A percentile compares a stretch with the other conserved stretches of the same genome.
Conservation (phyloP, 2,113 vertebrate genomes). For the Macroglossus sobrinus region DNA sequence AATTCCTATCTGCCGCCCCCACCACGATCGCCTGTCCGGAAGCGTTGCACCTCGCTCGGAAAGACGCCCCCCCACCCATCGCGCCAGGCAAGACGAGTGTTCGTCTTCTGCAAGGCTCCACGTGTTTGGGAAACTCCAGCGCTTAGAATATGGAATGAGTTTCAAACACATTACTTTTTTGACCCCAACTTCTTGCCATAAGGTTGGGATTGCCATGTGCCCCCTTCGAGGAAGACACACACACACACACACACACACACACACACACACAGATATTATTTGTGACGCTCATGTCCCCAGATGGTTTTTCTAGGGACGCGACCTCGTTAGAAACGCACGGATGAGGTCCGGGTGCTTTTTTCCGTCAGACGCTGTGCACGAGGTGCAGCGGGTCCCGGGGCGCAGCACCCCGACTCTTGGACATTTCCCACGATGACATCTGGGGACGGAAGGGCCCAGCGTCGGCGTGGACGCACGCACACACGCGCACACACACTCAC, state of each 20-base stretch:
- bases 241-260: too few relatives aligned
- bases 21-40: too few relatives aligned
- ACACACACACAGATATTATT: constrained; percentile 31
- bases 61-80: not conserved
- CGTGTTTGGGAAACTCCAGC: constrained; percentile 59
- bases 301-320: not conserved
- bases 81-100: constrained; percentile 3
- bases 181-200: not conserved
- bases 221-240: constrained; percentile 45
- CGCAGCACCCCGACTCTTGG: not conserved
- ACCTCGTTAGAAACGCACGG: not conserved
- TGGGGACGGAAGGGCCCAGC: not conserved
- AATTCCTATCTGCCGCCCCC: not conserved
- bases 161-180: constrained; percentile 48
- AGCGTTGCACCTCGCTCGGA: not conserved
- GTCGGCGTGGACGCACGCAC: rapidly evolving
- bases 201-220: not conserved
- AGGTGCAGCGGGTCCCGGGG: not conserved
- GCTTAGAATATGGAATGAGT: constrained; percentile 34
- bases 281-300: not conserved
- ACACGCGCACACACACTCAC: rapidly evolving
- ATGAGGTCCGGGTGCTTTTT: not conserved
- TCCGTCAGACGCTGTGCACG: not conserved
- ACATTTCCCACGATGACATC: not conserved
- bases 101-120: constrained; percentile 41